Evolutionary conservation across 2,113 vertebrate genomes (phyloP).

Genomic region (Picathartes gymnocephalus): DNA sequence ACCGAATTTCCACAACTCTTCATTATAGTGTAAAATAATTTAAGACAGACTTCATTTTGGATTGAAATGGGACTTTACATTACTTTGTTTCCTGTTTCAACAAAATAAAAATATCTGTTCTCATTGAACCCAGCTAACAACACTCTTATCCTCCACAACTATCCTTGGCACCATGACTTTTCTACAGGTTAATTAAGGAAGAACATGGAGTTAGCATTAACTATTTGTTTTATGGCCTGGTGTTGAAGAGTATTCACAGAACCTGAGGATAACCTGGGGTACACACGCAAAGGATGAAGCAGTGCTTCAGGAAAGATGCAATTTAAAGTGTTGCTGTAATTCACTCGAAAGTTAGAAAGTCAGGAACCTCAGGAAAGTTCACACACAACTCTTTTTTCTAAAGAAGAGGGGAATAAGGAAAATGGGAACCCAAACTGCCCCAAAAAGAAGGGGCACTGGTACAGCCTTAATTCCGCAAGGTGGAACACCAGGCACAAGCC

Average conservation of each 20-base stretch:
- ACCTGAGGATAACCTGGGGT: not conserved
- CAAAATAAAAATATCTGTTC: not conserved
- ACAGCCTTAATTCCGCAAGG: not conserved
- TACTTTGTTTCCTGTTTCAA: not conserved
- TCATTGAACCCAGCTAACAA: not conserved
- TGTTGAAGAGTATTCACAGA: not conserved
- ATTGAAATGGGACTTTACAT: not conserved
- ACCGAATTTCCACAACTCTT: not conserved
- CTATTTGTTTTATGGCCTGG: not conserved
- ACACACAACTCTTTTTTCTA: rapidly evolving
- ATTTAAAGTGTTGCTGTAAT: not conserved
- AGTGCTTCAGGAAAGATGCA: not conserved
- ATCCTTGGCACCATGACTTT: rapidly evolving
- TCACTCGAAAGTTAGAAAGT: not conserved
- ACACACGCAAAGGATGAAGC: not conserved
- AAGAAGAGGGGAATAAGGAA: not conserved
- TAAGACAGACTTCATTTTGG: not conserved
- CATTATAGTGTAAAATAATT: not conserved
- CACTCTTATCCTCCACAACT: not conserved
- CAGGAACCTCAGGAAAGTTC: not conserved
- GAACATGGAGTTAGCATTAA: not conserved
- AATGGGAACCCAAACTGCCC: not conserved
- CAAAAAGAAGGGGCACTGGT: no score
- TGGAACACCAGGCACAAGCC: rapidly evolving
- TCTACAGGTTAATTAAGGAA: not conserved